Conservation (phyloP, 1,140 invertebrate species). For the Listronotus bonariensis region DNA sequence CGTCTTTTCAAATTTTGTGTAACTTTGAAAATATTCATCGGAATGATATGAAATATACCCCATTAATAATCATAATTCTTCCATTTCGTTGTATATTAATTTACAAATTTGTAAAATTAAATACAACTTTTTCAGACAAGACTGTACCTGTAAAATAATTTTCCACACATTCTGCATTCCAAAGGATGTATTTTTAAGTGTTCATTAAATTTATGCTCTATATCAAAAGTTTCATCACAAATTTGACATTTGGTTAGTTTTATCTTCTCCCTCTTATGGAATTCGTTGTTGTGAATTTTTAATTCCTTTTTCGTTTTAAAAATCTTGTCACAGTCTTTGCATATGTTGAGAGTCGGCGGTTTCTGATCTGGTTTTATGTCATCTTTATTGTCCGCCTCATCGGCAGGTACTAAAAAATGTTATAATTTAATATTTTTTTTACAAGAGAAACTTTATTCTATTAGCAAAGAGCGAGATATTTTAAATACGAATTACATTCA, state of each 20-base stretch:
- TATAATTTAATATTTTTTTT: no score
- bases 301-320: slow-evolving; percentile 34
- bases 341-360: slow-evolving; percentile 14
- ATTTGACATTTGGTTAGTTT: slow-evolving; percentile 57
- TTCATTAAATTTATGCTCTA: slow-evolving; percentile 65
- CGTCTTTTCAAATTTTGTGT: no score
- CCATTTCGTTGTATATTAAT: no score
- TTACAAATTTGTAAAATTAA: not conserved
- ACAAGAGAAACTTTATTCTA: no score
- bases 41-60: no score
- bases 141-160: slow-evolving; percentile 70
- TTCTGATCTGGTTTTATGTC: slow-evolving; percentile 19
- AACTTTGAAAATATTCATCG: no score
- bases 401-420: no score
- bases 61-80: no score
- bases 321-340: slow-evolving; percentile 18
- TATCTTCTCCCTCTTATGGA: slow-evolving; percentile 8
- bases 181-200: slow-evolving; percentile 79
- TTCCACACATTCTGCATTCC: slow-evolving; percentile 78
- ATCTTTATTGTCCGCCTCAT: slow-evolving; percentile 11
- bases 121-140: slow-evolving; percentile 53
- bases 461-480: no score
- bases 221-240: slow-evolving; percentile 65
- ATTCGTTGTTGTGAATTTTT: slow-evolving; percentile 18
- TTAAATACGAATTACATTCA: no score